phyloP scores from a whole-genome alignment of 2,888 invertebrate species.

The Lepidocyrtinus sp. region DNA sequence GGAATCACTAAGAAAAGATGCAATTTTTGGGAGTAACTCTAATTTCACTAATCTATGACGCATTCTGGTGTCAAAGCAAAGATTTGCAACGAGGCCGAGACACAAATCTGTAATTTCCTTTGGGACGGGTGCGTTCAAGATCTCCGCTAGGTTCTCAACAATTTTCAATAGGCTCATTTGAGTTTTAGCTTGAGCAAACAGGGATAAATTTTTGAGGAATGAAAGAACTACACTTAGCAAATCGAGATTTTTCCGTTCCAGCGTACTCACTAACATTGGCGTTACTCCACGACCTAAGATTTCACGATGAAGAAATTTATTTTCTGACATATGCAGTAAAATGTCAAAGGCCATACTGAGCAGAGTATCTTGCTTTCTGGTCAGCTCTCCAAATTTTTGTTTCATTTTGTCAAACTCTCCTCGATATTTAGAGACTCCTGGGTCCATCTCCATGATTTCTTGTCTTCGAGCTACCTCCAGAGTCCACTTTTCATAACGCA shows the following conservation, averaged over 20 bases:
- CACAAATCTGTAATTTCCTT: constrained; percentile 86
- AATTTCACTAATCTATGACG: constrained; percentile 91
- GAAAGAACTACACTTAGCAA: constrained; percentile 91
- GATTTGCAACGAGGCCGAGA: constrained; percentile 91
- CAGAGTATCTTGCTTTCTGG: constrained; percentile 89
- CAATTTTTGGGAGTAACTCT: constrained; percentile 91
- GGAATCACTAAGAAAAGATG: constrained; percentile 72
- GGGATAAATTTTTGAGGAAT: constrained; percentile 94
- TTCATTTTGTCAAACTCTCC: constrained; percentile 78
- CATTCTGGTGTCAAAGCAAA: constrained; percentile 93
- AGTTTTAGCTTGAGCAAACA: constrained; percentile 95
- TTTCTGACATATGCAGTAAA: constrained; percentile 95
- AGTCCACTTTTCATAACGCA: constrained; percentile 94
- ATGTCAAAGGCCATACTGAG: constrained; percentile 89
- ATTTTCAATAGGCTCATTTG: constrained; percentile 88
- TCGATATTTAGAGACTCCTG: constrained; percentile 51
- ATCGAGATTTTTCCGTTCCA: constrained; percentile 93
- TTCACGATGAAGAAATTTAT: constrained; percentile 95
- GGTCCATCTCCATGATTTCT: constrained; percentile 55
- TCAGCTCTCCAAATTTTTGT: constrained; percentile 71
- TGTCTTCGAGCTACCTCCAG: constrained; percentile 71
- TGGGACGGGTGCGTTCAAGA: constrained; percentile 79
- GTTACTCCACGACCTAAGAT: constrained; percentile 96
- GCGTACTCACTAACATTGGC: constrained; percentile 86
- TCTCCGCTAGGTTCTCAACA: constrained; percentile 86